Evolutionary conservation across 2,113 vertebrate species (phyloP).

Genomic region (Rousettus leschenaultii): DNA sequence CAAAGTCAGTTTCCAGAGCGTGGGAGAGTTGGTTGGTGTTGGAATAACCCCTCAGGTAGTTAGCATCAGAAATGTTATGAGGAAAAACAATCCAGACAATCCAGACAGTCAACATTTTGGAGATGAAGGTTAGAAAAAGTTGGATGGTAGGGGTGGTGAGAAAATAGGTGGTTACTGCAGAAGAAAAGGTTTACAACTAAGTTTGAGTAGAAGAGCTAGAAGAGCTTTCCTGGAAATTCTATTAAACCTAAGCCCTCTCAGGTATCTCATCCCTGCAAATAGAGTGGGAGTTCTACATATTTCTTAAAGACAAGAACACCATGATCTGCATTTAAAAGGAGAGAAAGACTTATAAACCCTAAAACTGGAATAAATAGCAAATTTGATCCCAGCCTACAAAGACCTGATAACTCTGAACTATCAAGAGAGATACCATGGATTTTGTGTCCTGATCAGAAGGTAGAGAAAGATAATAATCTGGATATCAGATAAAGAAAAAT

Average conservation of each 20-base stretch:
- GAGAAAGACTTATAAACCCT: not conserved
- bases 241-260: not conserved
- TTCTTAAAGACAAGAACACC: not conserved
- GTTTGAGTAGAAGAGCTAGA: not conserved
- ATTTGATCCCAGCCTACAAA: not conserved
- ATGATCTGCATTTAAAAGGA: not conserved
- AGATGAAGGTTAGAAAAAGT: not conserved
- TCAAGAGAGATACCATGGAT: not conserved
- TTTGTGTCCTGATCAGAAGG: not conserved
- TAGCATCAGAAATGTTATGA: not conserved
- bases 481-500: not conserved
- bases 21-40: not conserved
- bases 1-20: not conserved
- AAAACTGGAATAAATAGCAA: not conserved
- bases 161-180: not conserved
- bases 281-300: not conserved
- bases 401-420: not conserved
- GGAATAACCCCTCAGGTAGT: not conserved
- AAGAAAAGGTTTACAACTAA: not conserved
- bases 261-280: not conserved
- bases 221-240: not conserved
- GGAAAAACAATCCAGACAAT: not conserved
- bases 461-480: not conserved
- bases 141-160: not conserved
- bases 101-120: not conserved